Conservation (phyloP, 2,113 vertebrate species). For the Anser brachyrhynchus region DNA sequence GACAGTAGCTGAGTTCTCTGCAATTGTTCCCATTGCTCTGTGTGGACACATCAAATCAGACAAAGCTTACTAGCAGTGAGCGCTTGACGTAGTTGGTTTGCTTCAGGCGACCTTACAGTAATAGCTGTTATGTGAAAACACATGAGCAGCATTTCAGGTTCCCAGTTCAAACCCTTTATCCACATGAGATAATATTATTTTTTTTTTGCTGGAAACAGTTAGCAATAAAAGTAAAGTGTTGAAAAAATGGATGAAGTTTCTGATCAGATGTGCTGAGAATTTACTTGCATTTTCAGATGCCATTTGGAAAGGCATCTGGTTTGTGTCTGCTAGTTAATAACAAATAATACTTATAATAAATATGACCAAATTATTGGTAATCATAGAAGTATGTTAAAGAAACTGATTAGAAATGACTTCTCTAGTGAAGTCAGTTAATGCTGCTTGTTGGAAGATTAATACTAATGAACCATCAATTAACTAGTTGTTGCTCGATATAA, state of each 20-base stretch:
- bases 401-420: not conserved
- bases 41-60: conserved; percentile 22
- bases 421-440: not conserved
- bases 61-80: not conserved
- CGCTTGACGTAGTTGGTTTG: not conserved
- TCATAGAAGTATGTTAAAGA: not conserved
- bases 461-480: not conserved
- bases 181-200: not conserved
- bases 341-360: not conserved
- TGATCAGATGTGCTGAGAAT: not conserved
- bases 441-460: not conserved
- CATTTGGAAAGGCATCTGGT: not conserved
- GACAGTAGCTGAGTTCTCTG: conserved; percentile 10
- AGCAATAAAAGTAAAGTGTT: not conserved
- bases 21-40: not conserved
- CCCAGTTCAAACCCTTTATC: not conserved
- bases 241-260: not conserved
- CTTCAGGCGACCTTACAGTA: conserved; percentile 2
- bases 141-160: not conserved
- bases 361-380: not conserved
- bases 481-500: not conserved
- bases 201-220: not conserved
- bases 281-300: not conserved
- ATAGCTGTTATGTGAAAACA: not conserved
- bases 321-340: not conserved